Evolutionary conservation across 2,797 vertebrate species (phyloP).

Genomic region (Pangasius larnaudii): DNA sequence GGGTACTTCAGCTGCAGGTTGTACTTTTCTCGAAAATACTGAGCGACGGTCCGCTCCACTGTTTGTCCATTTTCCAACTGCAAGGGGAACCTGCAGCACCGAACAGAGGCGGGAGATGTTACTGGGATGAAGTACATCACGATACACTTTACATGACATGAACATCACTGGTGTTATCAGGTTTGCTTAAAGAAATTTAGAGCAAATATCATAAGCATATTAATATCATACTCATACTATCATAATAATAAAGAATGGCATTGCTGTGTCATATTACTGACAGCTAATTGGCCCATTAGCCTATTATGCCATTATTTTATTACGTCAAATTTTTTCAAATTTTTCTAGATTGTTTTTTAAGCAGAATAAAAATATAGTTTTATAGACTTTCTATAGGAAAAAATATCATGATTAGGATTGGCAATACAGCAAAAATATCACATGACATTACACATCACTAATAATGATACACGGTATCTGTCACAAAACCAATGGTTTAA

Average conservation of each 20-base stretch:
- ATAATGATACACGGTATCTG: too few relatives aligned
- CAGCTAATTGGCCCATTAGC: background rate
- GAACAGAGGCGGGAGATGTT: background rate
- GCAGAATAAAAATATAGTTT: background rate
- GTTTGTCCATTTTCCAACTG: slow-evolving; percentile 98
- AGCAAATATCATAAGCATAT: too few relatives aligned
- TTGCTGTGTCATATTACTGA: background rate
- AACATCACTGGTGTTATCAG: background rate
- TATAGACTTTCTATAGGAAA: background rate
- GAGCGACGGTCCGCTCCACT: slow-evolving; percentile 97
- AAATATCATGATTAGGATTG: background rate
- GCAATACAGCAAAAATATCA: background rate
- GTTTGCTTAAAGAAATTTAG: background rate
- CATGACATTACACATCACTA: too few relatives aligned
- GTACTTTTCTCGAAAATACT: slow-evolving; percentile 99
- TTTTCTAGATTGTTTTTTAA: background rate
- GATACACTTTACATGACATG: background rate
- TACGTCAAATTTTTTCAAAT: background rate
- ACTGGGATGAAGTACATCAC: background rate
- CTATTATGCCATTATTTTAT: background rate
- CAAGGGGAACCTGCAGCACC: slow-evolving; percentile 86
- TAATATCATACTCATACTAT: background rate
- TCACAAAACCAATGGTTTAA: background rate
- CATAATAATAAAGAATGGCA: background rate
- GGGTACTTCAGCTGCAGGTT: slow-evolving; percentile 98